Base-by-base conservation (phyloP, 30 jellyfish, hydroid and myxozoan genomes). In the Aurelia aurita region DNA sequence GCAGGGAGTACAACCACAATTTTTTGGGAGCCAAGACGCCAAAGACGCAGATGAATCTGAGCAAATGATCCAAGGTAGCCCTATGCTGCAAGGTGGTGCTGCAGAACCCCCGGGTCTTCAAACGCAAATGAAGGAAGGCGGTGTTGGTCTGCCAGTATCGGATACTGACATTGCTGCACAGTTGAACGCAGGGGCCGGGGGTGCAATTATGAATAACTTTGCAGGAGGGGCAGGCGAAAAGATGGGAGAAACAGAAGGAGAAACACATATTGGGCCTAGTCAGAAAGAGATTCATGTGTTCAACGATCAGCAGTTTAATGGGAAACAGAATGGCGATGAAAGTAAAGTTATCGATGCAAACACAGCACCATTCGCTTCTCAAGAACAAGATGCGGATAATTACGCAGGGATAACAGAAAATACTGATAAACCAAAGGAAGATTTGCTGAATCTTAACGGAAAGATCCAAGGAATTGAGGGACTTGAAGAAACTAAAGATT, bases 351-450 rank as follows among this genome's bases (percentile, higher is more conserved):
- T 18, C 47, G 67, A 64, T 44, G 63, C 20, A 16, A 39, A 59
- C 51, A 43, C 43, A 27, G 43, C 43, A 21, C 18, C 47, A 47
- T 5, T 58, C 7, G 25, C 29, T 32, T 18, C 31, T 26, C 73
- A 60, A 27, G 77, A 62, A 10, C 47, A 10, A 8, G 74, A 62
- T 54, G 68, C 34, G 26, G 87, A 31, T 20, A 83, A 83, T 67
- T 71, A 69, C 44, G 93, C 93, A 19, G 93, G 93, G 20, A 67
- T 63, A 13, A 83, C 85, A 8, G 87, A 83, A n/a, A 74, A 46
- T 20, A 74, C 34, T 28, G 58, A 29, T 21, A 83, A 70, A 59
- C 74, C 93, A 0, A 58, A 60, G 45, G 66, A 35, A 45, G 93
- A 83, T 58, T 19, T 83, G 60, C n/a, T 83, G 67, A 83, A 83